These are phyloP conservation scores for Moxostoma hubbsi DNA, from an alignment of 2,797 vertebrate genomes.

Conservation along the genomic window DNA sequence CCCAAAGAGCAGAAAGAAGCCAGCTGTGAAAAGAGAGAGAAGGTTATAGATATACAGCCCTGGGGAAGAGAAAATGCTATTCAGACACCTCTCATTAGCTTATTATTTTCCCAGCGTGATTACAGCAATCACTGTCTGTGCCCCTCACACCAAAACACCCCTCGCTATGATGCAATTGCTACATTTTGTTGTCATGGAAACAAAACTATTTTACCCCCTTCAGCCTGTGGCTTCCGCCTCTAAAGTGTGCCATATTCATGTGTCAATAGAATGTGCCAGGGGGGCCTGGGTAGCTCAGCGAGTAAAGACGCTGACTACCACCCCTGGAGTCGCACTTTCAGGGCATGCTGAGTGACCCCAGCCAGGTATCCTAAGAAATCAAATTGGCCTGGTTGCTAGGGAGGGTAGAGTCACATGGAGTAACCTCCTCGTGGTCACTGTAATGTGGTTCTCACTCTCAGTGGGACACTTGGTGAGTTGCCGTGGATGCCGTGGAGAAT, in stretches of 20 bases:
- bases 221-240: slow-evolving; percentile 14
- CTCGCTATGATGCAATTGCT: slow-evolving; percentile 11
- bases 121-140: slow-evolving; percentile 43
- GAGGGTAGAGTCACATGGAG: too few species aligned
- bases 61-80: slow-evolving; percentile 1
- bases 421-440: too few species aligned
- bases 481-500: too few species aligned
- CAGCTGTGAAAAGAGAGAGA: slow-evolving; percentile 26
- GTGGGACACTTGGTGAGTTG: too few species aligned
- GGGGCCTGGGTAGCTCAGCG: too few species aligned
- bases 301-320: too few species aligned
- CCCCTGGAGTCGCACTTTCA: too few species aligned
- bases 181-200: slow-evolving; percentile 48
- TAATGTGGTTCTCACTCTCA: too few species aligned
- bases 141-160: slow-evolving; percentile 20
- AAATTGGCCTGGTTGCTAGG: too few species aligned
- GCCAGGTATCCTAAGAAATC: too few species aligned
- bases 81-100: slow-evolving; percentile 33
- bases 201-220: slow-evolving; percentile 45
- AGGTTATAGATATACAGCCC: slow-evolving; percentile 22
- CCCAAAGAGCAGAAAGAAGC: background rate
- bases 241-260: background rate
- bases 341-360: too few species aligned
- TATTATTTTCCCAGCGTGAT: slow-evolving; percentile 50
- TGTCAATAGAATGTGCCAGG: too few species aligned